Base-by-base conservation (phyloP, 1,140 invertebrate genomes). In the Aplysia californica region DNA sequence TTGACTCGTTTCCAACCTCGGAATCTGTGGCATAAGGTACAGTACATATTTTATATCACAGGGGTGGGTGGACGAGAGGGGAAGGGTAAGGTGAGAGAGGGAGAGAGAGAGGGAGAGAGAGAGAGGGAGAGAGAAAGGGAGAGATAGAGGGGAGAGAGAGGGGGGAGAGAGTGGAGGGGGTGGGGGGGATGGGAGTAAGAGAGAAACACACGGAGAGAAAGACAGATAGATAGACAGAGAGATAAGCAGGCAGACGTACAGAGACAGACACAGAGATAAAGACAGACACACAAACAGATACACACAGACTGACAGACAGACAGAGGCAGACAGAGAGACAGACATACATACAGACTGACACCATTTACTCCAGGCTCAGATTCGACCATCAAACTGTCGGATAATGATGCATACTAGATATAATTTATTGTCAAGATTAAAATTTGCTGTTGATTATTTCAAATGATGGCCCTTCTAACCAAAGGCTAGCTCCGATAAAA, bases 271-370 rank as follows among this genome's bases (percentile, higher is more conserved):
- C 29, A 33, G 33, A 33, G 64, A 33, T 29, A 66, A 23, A 66
- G 64, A 66, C 29, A 66, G 26, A 66, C 15, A 18, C 31, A 66
- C 15, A 66, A 26, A 66, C 29, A 66, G 64, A 66, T 21, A 35
- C 29, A 66, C 18, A 66, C 18, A 66, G 64, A 66, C 18, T 35
- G 64, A 35, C 31, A 26, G 26, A 66, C 15, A 66, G 64, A 66
- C 29, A 66, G 64, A 66, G 26, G 23, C 29, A 66, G 33, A 66
- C 4, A 66, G 64, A 66, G 23, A 66, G 64, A 66, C 29, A 66
- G 64, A 66, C 29, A 66, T 15, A 35, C 15, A 66, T 5, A 36
- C 29, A 66, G 64, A 66, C 29, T 35, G 26, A 35, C 29, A 35
- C n/a, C 10, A 50, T 10, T 15, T 50, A 50, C 10, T 10, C 44